Percentiles rank a stretch among this genome's conserved stretches.
phyloP scores from a whole-genome alignment of 2,797 vertebrate genomes.

The Morelia viridis region DNA sequence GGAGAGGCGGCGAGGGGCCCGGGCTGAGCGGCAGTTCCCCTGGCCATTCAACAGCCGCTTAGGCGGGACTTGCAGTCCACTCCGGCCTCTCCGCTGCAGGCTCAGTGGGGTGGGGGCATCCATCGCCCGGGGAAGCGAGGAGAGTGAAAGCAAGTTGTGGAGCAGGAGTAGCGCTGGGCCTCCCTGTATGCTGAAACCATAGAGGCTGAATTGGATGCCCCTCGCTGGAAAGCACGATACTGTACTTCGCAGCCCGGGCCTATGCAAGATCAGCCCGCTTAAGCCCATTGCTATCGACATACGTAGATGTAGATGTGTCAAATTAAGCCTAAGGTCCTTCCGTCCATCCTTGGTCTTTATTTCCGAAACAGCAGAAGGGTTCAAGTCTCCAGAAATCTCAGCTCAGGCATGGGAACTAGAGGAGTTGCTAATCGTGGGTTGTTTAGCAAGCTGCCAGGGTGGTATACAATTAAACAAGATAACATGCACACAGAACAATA shows the following conservation, averaged over 20 bases:
- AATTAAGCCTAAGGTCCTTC: not conserved
- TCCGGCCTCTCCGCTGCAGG: not conserved
- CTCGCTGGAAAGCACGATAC: not conserved
- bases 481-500: not conserved
- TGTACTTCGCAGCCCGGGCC: not conserved
- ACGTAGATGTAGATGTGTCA: not conserved
- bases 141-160: not conserved
- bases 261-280: not conserved
- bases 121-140: not conserved
- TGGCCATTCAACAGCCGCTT: slow-evolving; percentile 47
- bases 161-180: not conserved
- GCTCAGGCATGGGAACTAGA: not conserved
- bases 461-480: not conserved
- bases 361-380: not conserved
- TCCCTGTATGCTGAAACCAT: not conserved
- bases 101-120: not conserved
- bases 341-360: not conserved
- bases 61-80: slow-evolving; percentile 42
- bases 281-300: not conserved
- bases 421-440: not conserved
- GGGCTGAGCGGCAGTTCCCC: slow-evolving; percentile 54
- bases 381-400: not conserved
- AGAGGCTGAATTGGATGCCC: not conserved
- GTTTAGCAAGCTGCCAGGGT: not conserved
- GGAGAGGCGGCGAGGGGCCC: slow-evolving; percentile 31